A percentile compares a stretch with the other conserved stretches of the same genome.
Evolutionary conservation across 2,797 vertebrate species (phyloP).

Genomic region (Sebastes paucispinis): DNA sequence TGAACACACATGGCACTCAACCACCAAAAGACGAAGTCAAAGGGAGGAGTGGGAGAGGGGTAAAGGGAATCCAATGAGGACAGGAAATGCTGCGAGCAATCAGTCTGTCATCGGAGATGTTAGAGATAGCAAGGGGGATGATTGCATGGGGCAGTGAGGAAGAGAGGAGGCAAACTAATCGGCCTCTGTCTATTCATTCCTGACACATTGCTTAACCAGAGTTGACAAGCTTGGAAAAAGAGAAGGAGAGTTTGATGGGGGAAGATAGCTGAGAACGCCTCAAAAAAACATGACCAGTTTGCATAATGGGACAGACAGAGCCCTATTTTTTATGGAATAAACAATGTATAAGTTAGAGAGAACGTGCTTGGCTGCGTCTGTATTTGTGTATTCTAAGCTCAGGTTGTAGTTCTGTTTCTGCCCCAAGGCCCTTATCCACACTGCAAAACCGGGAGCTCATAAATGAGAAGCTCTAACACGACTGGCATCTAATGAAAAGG

Average conservation of each 20-base stretch:
- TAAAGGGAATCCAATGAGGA: slow-evolving; percentile 46
- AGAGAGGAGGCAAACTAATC: slow-evolving; percentile 73
- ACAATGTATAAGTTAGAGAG: slow-evolving; percentile 20
- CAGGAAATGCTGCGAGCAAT: slow-evolving; percentile 68
- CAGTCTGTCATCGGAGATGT: slow-evolving; percentile 70
- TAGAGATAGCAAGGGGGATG: slow-evolving; percentile 73
- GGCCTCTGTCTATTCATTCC: slow-evolving; percentile 71
- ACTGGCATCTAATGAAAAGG: slow-evolving; percentile 40
- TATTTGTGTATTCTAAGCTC: slow-evolving; percentile 29
- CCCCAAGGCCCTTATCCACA: slow-evolving; percentile 52
- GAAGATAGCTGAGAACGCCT: slow-evolving; percentile 29
- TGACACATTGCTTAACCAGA: slow-evolving; percentile 76
- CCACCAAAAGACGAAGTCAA: slow-evolving; percentile 8
- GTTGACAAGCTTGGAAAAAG: slow-evolving; percentile 70
- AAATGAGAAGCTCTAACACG: slow-evolving; percentile 68
- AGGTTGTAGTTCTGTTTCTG: slow-evolving; percentile 33
- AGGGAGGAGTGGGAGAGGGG: background rate
- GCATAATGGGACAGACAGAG: slow-evolving; percentile 47
- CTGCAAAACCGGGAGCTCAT: slow-evolving; percentile 46
- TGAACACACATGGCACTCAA: slow-evolving; percentile 30
- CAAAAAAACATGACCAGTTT: slow-evolving; percentile 52
- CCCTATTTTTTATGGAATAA: slow-evolving; percentile 21
- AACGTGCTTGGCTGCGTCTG: background rate
- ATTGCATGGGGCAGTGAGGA: slow-evolving; percentile 68
- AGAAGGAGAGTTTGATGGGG: slow-evolving; percentile 53